phyloP scores from a whole-genome alignment of 2,797 vertebrate genomes.

The Lithobates pipiens region DNA sequence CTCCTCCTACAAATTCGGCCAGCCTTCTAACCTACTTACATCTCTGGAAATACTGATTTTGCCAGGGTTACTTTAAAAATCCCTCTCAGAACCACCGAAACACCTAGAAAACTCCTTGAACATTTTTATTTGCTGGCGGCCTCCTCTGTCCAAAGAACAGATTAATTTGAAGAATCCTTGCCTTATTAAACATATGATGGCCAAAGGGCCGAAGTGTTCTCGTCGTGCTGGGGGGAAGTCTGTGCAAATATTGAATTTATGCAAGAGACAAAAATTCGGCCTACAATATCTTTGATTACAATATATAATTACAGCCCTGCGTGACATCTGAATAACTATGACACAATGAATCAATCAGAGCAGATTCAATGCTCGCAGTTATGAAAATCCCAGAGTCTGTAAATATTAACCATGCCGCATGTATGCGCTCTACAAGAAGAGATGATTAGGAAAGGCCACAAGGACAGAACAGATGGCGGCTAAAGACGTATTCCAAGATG shows the following conservation, averaged over 20 bases:
- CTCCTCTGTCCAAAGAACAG: background rate
- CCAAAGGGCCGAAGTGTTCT: slow-evolving; percentile 21
- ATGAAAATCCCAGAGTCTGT: slow-evolving; percentile 20
- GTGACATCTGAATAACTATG: slow-evolving; percentile 31
- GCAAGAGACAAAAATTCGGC: background rate
- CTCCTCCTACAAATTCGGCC: too few relatives aligned
- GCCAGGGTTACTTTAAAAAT: background rate
- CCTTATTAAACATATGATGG: background rate
- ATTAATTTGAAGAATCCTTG: slow-evolving; percentile 14
- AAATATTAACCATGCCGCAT: slow-evolving; percentile 12
- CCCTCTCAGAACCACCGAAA: background rate
- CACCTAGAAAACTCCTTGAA: background rate
- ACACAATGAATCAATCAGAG: slow-evolving; percentile 3
- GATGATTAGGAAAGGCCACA: background rate
- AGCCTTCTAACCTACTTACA: too few relatives aligned
- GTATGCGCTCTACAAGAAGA: background rate
- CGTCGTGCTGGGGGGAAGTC: background rate
- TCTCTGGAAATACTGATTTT: background rate
- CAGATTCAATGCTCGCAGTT: background rate
- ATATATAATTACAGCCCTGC: slow-evolving; percentile 21
- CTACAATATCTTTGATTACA: slow-evolving; percentile 37
- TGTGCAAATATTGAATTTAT: background rate
- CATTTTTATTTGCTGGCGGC: background rate
- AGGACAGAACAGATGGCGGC: background rate
- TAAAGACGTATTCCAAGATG: background rate